Base-by-base conservation (phyloP, 92 coral and sea anemone genomes). In the Palythoa grandis region DNA sequence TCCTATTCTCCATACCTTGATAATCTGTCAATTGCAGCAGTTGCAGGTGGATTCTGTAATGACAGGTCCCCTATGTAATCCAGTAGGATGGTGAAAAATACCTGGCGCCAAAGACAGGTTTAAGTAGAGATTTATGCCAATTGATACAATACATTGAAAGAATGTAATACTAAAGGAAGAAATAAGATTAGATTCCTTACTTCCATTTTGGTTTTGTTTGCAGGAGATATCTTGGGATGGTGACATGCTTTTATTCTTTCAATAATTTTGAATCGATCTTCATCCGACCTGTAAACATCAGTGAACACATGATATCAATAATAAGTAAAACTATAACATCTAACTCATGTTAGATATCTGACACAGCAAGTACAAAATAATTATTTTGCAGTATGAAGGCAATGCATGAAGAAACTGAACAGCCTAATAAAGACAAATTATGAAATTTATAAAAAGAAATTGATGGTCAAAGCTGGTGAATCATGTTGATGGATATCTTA, bases 201-300 rank as follows among this genome's bases (percentile, higher is more conserved):
- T 93, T 96, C 98, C 99, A 96, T 96, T 83, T 96, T 96, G 47
- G 88, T 88, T 86, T 96, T 96, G 79, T 96, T 96, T 19, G 71
- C 94, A n/a, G 99, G 98, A 3, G 91, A 88, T 20, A 96, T 89
- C 74, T 96, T 93, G 15, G 99, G 99, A 82, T 96, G 94, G 82
- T 96, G 92, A 24, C 99, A 96, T 12, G 95, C 93, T 72, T 95
- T 95, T 74, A 96, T 96, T 79, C 99, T 91, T 69, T 96, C 98
- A 50, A 96, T 88, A 39, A 96, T 95, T 17, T 85, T 96, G 47
- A 96, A 70, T 75, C 88, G 91, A 16, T 95, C 93, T 35, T 89
- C 82, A 23, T 66, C 87, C 15, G 98, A 86, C 98, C 99, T 96
- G 22, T 2, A 68, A 68, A 25, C 63, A 47, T 24, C 12, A 29